These are phyloP conservation scores for Microchrysa polita DNA, from an alignment of 2,888 invertebrate genomes.

Conservation along the genomic window DNA sequence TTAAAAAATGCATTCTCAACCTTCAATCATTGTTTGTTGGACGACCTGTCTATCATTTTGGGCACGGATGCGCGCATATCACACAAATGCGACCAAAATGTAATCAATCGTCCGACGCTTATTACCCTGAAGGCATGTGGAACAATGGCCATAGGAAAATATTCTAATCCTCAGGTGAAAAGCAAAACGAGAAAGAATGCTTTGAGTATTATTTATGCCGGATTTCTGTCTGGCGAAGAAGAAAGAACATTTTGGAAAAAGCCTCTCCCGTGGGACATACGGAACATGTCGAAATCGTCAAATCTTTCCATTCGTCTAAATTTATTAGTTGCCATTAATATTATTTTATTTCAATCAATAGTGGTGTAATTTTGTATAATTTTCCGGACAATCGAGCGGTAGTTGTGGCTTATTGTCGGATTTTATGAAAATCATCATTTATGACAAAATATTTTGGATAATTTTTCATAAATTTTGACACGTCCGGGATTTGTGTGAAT, in stretches of 20 bases:
- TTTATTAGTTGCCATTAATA: constrained; percentile 13
- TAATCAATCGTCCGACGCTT: background rate
- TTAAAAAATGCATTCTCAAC: background rate
- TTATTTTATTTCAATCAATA: background rate
- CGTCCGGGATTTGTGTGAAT: too few relatives aligned
- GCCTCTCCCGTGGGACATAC: constrained; percentile 8
- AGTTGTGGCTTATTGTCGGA: background rate
- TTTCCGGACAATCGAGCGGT: background rate
- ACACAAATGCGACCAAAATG: background rate
- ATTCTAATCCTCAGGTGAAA: constrained; percentile 26
- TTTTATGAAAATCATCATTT: constrained; percentile 7
- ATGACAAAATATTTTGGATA: constrained; percentile 21
- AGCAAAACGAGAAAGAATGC: constrained; percentile 2
- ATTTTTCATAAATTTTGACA: constrained; percentile 17
- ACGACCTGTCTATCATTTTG: constrained; percentile 16
- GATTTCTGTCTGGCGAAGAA: background rate
- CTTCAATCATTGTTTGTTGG: background rate
- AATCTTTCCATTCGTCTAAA: background rate
- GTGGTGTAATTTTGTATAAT: background rate
- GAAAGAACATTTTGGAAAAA: constrained; percentile 6
- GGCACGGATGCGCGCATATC: constrained; percentile 10
- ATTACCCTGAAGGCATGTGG: background rate
- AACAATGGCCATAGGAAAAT: background rate
- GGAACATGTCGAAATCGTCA: constrained; percentile 2
- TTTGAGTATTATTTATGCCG: background rate